Evolutionary conservation across 1,140 invertebrate species (phyloP), one percentile per base, ranked within the genome.

Genomic region (Teleogryllus occipitalis): DNA sequence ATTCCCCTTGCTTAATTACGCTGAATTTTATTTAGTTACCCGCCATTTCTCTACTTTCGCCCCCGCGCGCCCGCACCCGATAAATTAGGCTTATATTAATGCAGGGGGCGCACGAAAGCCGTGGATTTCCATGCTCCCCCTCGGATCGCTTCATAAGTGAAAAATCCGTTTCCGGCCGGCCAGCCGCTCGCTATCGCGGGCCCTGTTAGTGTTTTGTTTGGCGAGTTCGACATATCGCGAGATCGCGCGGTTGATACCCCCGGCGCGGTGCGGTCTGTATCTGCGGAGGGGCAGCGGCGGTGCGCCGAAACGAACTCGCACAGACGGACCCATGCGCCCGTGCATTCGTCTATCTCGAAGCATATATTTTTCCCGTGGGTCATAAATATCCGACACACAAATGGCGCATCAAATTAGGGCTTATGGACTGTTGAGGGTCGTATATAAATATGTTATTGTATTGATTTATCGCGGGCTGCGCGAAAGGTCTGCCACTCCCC

Each of bases 341-440:
- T 7, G 54, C 54, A 65, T 65, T 65, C 10, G 54, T 65, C 0
- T 65, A 65, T 65, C 18, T 65, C 54, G 10, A 18, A 65, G 54
- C 54, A 18, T 65, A 10, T 65, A 65, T 65, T 65, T 65, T 65
- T 65, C 54, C 54, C 18, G 10, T 1, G 18, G 18, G 18, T 18
- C 54, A 65, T 65, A 65, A 65, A 65, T 65, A 65, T 65, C 54
- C 54, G 18, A 65, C 7, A 65, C 54, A 65, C 54, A 65, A 65
- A 65, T 65, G 54, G 54, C 54, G 54, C 54, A 65, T 65, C 54
- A 65, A 65, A 65, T 65, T 65, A 65, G 54, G 18, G 54, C 54
- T 65, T 65, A 65, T 65, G 54, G 54, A 65, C 54, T 65, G 54
- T 65, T 65, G 54, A 65, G 54, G 54, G 54, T 65, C 54, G 54